Percentiles rank a stretch among this genome's conserved stretches.
Evolutionary conservation across 2,113 vertebrate genomes (phyloP).

Genomic region (Equus przewalskii): DNA sequence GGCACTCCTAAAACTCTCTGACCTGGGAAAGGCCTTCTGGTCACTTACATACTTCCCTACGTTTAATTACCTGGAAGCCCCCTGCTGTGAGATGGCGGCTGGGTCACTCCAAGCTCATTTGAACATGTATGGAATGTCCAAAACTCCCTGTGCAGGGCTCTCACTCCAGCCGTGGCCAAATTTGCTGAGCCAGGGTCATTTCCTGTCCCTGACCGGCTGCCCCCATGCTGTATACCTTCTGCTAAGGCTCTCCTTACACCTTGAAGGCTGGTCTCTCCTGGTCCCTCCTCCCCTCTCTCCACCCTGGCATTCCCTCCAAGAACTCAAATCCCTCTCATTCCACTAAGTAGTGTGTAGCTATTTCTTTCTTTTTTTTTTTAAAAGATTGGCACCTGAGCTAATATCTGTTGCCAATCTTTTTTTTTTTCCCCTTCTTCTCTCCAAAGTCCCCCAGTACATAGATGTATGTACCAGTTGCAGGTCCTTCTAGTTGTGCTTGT

Average conservation of each 20-base stretch:
- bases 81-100: background rate
- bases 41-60: slow-evolving; percentile 4
- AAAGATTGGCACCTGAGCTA: too few relatives aligned
- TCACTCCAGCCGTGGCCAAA: background rate
- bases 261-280: too few relatives aligned
- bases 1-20: background rate
- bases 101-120: background rate
- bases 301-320: background rate
- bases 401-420: too few relatives aligned
- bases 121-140: background rate
- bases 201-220: background rate
- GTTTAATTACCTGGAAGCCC: background rate
- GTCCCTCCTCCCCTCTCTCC: background rate
- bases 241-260: rapidly evolving
- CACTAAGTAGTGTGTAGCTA: background rate
- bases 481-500: too few relatives aligned
- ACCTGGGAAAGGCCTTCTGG: background rate
- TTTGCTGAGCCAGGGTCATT: background rate
- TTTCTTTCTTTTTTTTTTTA: background rate
- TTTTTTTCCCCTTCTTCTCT: too few relatives aligned
- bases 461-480: too few relatives aligned
- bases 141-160: background rate
- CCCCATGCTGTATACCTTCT: background rate
- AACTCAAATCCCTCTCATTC: background rate
- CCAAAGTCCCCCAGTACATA: too few relatives aligned